Base-by-base conservation (phyloP, 2,888 invertebrate genomes). In the Calameuta filiformis region DNA sequence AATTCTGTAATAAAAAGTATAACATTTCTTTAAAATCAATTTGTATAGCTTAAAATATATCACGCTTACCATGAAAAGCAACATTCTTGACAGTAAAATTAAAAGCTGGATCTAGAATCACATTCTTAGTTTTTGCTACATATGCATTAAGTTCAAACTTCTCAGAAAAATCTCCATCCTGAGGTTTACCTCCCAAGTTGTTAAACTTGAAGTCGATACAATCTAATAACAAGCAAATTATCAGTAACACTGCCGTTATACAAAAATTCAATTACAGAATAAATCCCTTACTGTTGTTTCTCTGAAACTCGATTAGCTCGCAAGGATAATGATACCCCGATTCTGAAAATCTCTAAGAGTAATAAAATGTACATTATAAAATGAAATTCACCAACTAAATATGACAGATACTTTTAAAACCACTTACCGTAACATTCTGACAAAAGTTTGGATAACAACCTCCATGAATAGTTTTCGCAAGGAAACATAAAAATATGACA, bases 11-110 rank as follows among this genome's bases (percentile, higher is more conserved):
- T 9, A 76, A 11, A 35, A 35, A 76, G 12, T 40, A 69, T 76
- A 73, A 74, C 34, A 75, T 35, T 34, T 71, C 35, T 73, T 23
- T 6, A 75, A 23, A 37, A 35, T 35, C 12, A 1, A 23, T 35
- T 77, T 9, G 9, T 35, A 1, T 73, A 23, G 30, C 31, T 4
- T 30, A 1, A 30, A 30, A 35, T 73, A 23, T 75, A 9, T 75
- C 40, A 30, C 69, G 82, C 87, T 87, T 82, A 90, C 91, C 86
- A 40, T 81, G 78, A 81, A 91, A 88, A 79, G 84, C 85, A 15
- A 85, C 73, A 75, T 89, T 81, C 68, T 80, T 83, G 71, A 90
- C 77, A 9, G 90, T 87, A 37, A 91, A 84, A 83, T 91, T 91
- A 37, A 91, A 90, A 11, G 90, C 89, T 12, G 90, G 90, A 9